Percentiles rank a stretch among this genome's conserved stretches.
Evolutionary conservation across 2,888 invertebrate species (phyloP).

Genomic region (Aleiodes alternator): DNA sequence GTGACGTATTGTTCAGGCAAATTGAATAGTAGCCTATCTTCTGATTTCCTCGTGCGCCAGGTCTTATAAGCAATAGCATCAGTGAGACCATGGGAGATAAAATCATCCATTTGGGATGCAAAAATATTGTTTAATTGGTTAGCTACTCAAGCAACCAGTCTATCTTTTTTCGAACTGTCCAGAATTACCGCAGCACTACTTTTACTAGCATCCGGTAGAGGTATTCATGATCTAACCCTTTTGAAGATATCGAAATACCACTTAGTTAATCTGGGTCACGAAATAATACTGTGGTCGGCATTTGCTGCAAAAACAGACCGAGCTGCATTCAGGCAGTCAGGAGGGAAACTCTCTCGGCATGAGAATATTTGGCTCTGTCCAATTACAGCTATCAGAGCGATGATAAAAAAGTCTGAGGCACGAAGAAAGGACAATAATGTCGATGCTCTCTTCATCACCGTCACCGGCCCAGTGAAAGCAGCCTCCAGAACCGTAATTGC

Average conservation of each 20-base stretch:
- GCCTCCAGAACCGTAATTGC: conserved; percentile 52
- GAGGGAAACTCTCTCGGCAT: conserved; percentile 51
- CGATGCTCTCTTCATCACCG: conserved; percentile 49
- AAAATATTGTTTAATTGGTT: conserved; percentile 50
- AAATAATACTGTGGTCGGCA: conserved; percentile 53
- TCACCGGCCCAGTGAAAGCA: conserved; percentile 47
- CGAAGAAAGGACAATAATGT: conserved; percentile 21
- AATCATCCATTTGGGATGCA: conserved; percentile 47
- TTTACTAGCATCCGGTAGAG: conserved; percentile 50
- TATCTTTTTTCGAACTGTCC: conserved; percentile 52
- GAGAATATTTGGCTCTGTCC: conserved; percentile 48
- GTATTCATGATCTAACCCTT: conserved; percentile 53
- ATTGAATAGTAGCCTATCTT: conserved; percentile 26
- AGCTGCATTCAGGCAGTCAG: conserved; percentile 51
- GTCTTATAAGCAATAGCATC: conserved; percentile 47
- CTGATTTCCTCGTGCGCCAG: conserved; percentile 50
- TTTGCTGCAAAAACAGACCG: conserved; percentile 55
- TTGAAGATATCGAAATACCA: conserved; percentile 48
- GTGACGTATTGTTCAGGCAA: conserved; percentile 47
- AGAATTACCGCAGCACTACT: conserved; percentile 51
- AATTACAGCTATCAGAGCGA: too few species aligned
- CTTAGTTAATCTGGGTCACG: conserved; percentile 46
- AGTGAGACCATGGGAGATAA: conserved; percentile 44
- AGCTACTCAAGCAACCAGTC: conserved; percentile 2
- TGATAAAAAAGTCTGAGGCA: conserved; percentile 29